Conservation (phyloP, 2,113 vertebrate genomes). For the Leucopsar rothschildi region DNA sequence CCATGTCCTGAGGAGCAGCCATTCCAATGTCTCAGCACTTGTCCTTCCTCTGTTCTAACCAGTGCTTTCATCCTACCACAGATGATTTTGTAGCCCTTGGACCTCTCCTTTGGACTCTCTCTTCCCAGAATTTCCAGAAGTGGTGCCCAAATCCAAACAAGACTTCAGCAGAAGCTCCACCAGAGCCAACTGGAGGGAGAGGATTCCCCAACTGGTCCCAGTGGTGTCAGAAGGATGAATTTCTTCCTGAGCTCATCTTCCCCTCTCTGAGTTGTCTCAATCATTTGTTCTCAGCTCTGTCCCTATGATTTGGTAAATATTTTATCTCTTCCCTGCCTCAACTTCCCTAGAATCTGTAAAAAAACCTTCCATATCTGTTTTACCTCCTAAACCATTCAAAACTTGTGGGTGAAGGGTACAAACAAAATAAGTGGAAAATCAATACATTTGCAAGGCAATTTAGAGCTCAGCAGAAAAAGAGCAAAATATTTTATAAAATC, state of each 20-base stretch:
- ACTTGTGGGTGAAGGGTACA: background rate
- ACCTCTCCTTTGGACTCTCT: background rate
- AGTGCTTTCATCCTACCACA: background rate
- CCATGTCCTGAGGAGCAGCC: background rate
- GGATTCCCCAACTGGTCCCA: background rate
- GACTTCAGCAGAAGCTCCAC: background rate
- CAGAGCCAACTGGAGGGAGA: background rate
- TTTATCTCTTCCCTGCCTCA: background rate
- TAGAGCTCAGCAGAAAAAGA: background rate
- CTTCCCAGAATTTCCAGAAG: background rate
- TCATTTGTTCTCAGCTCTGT: background rate
- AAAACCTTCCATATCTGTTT: background rate
- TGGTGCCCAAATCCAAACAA: background rate
- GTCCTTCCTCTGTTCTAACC: background rate
- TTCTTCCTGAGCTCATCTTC: background rate
- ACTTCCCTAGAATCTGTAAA: background rate
- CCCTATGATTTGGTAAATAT: slow-evolving; percentile 27
- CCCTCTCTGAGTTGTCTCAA: background rate
- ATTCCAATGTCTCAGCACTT: background rate
- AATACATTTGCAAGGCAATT: background rate
- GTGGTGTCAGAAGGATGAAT: background rate
- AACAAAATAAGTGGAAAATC: background rate
- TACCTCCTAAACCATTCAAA: background rate
- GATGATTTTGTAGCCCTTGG: background rate
- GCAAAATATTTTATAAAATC: background rate